Evolutionary conservation across 1,140 invertebrate genomes (phyloP), one percentile per base, ranked within the genome.

Genomic region (Vollenhovia emeryi): DNA sequence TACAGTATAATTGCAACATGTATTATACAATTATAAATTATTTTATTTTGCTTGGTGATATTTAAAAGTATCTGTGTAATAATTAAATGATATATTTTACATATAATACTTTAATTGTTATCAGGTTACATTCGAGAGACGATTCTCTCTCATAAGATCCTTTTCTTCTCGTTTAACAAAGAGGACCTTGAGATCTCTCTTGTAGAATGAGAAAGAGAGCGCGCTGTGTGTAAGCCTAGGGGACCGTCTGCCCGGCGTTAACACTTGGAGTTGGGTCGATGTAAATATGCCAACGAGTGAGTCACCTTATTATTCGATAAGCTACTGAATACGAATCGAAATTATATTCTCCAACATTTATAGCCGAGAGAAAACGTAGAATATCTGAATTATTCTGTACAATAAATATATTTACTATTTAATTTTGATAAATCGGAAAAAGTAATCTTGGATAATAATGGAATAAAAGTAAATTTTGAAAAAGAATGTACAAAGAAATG

Each of bases 81-180:
- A 64, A 40, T 64, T 21, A 64, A 40, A 64, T 64, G 21, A 45
- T 45, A 11, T 59, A 57, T 30, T 18, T 7, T 59, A 21, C 24
- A 57, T 30, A 52, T 50, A 30, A 57, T 45, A 73, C 71, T 82
- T 43, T 73, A 59, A n/a, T 27, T 55, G 21, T 33, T 50, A 45
- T 18, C 36, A 57, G 13, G 55, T 73, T 82, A 59, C n/a, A 24
- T 52, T 82, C n/a, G 50, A 57, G 50, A 82, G 57, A 27, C 50
- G n/a, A 50, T 80, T 1, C n/a, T 71, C 66, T 73, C 52, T 45
- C 64, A 9, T 43, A 24, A 80, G 13, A 80, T 71, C 15, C 40
- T 82, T 82, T 73, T 73, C 66, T 82, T 73, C 50, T 40, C 78
- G 66, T 45, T 73, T 45, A 82, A 82, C 66, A 82, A 82, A 82